Evolutionary conservation across 2,113 vertebrate species (phyloP).

Genomic region (Solea senegalensis): DNA sequence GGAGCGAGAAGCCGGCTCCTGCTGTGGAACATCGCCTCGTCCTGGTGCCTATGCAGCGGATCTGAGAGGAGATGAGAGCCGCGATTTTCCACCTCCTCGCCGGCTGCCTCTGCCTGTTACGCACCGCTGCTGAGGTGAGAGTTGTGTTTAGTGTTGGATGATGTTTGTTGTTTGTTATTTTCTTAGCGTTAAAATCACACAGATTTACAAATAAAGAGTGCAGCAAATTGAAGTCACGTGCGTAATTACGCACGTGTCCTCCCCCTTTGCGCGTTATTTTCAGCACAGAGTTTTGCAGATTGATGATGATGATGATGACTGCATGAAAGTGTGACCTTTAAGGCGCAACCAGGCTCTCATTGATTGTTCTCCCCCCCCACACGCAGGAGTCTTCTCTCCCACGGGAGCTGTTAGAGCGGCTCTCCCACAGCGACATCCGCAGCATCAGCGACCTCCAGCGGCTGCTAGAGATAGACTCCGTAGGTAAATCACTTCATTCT

Average conservation of each 20-base stretch:
- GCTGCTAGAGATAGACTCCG: slow-evolving; percentile 95
- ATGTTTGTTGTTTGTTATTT: not conserved
- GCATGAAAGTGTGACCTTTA: not conserved
- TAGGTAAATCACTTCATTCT: slow-evolving; percentile 90
- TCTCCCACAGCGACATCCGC: slow-evolving; percentile 92
- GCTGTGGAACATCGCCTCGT: slow-evolving; percentile 52
- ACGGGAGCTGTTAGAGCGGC: slow-evolving; percentile 90
- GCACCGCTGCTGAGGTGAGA: slow-evolving; percentile 74
- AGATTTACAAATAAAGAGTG: no score
- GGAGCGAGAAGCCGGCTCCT: slow-evolving; percentile 71
- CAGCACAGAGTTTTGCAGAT: not conserved
- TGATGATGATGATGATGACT: not conserved
- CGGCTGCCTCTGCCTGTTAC: slow-evolving; percentile 73
- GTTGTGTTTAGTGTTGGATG: not conserved
- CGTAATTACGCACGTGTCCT: slow-evolving; percentile 43
- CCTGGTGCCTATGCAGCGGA: slow-evolving; percentile 57
- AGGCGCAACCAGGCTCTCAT: not conserved
- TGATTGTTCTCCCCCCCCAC: slow-evolving; percentile 26
- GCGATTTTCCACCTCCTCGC: slow-evolving; percentile 71
- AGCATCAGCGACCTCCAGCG: slow-evolving; percentile 98
- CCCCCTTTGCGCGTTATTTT: not conserved
- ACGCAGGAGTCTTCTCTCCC: slow-evolving; percentile 91
- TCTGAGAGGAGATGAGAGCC: slow-evolving; percentile 80
- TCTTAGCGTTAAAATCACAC: not conserved
- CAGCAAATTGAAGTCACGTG: not conserved